These are phyloP conservation scores for Propsilocerus akamusi DNA, from an alignment of 1,140 invertebrate genomes.

Conservation along the genomic window DNA sequence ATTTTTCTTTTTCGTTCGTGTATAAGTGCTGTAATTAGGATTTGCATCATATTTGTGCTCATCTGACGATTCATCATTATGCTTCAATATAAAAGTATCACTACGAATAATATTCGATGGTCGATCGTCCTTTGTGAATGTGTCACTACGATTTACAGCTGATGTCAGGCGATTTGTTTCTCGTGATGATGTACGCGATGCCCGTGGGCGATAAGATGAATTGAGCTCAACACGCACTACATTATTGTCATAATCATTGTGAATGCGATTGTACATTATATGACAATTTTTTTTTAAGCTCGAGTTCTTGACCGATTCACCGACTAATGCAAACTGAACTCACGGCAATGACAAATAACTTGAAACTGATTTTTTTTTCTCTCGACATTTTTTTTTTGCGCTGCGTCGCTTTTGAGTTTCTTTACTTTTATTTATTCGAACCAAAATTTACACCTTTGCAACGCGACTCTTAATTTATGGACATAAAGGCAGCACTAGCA, in stretches of 20 bases:
- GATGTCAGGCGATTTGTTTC: background rate
- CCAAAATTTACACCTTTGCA: constrained; percentile 3
- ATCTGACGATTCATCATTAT: background rate
- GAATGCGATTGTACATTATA: background rate
- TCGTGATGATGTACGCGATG: background rate
- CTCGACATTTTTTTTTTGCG: background rate
- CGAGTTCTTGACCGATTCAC: background rate
- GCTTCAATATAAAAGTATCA: background rate
- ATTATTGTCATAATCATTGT: background rate
- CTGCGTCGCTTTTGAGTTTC: background rate
- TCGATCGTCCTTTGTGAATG: background rate
- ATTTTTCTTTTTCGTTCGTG: background rate
- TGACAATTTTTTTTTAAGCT: background rate
- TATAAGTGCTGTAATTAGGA: background rate
- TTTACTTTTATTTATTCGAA: background rate
- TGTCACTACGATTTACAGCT: background rate
- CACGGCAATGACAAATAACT: background rate
- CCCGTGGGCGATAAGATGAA: background rate
- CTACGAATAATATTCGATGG: background rate
- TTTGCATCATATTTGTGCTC: background rate
- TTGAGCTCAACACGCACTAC: background rate
- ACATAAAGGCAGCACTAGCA: background rate
- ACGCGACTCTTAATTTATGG: background rate
- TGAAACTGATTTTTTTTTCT: no score
- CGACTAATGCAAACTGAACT: background rate